A percentile compares a stretch with the other conserved stretches of the same genome.
phyloP scores from a whole-genome alignment of 2,113 vertebrate genomes.

The Syrrhaptes paradoxus region DNA sequence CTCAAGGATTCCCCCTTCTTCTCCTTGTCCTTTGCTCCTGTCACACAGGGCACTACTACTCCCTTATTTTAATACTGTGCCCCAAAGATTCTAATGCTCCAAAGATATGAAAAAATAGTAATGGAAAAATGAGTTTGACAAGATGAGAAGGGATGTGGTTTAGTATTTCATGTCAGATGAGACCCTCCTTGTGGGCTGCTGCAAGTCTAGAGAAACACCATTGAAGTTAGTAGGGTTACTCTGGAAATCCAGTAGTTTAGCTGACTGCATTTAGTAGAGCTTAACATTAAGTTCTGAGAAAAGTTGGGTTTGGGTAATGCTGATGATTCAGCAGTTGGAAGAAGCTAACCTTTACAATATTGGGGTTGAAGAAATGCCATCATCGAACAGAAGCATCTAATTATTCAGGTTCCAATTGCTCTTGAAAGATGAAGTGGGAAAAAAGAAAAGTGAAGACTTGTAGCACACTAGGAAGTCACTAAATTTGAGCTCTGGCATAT shows the following conservation, averaged over 20 bases:
- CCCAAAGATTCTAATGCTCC: neutral
- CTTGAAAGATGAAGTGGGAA: neutral
- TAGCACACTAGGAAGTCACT: neutral
- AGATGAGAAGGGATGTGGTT: accelerated
- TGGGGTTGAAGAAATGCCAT: neutral
- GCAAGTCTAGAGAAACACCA: neutral
- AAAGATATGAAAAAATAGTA: neutral
- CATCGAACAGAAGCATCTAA: neutral
- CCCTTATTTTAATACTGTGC: neutral
- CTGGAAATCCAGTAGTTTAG: neutral
- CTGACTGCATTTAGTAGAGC: neutral
- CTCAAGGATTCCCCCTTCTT: neutral
- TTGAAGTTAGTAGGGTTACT: neutral
- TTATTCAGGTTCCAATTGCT: neutral
- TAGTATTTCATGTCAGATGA: neutral
- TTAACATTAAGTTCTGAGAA: neutral
- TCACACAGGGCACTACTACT: neutral
- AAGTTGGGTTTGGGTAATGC: neutral
- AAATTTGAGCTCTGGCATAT: neutral
- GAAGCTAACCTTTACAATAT: neutral
- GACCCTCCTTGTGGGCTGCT: neutral
- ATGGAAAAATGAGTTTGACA: neutral
- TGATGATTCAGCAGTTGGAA: neutral
- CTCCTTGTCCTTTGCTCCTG: neutral
- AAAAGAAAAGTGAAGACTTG: neutral